Percentiles rank a stretch among this genome's conserved stretches.
Evolutionary conservation across 2,888 invertebrate genomes (phyloP).

Genomic region (Chymomyza fuscimana): DNA sequence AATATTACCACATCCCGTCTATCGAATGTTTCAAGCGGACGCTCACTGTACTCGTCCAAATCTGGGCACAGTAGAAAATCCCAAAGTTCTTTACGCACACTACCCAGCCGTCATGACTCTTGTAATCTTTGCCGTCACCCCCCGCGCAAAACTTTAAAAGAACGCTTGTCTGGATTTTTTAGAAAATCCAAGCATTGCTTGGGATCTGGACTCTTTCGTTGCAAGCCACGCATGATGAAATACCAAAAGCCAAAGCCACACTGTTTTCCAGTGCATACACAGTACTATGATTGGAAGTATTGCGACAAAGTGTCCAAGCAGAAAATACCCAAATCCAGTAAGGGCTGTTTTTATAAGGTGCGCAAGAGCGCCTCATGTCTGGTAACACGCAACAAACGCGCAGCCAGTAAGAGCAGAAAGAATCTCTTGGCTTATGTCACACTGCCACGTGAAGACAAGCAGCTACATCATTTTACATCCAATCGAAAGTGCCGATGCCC

Average conservation of each 20-base stretch:
- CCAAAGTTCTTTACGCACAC: no score
- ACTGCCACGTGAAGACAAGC: slow-evolving; percentile 4
- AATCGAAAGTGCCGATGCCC: background rate
- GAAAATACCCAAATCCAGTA: background rate
- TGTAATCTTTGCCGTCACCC: background rate
- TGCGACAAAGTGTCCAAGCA: background rate
- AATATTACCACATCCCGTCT: no score
- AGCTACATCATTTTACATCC: background rate
- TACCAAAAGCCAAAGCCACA: background rate
- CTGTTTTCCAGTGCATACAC: background rate
- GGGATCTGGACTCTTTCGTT: background rate
- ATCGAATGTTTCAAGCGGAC: no score
- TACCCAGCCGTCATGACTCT: background rate
- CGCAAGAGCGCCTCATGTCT: background rate
- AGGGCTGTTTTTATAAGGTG: background rate
- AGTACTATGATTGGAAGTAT: background rate
- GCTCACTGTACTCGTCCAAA: no score
- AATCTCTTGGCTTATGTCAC: background rate
- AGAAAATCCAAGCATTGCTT: slow-evolving; percentile 12
- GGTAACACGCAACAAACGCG: background rate
- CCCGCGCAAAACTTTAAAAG: slow-evolving; percentile 11
- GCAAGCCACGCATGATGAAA: slow-evolving; percentile 1
- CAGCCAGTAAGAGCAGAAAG: background rate
- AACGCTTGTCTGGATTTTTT: slow-evolving; percentile 37
- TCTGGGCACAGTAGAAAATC: no score